These are phyloP conservation scores for Tetramorium bicarinatum DNA, from an alignment of 2,888 invertebrate species.

Conservation along the genomic window DNA sequence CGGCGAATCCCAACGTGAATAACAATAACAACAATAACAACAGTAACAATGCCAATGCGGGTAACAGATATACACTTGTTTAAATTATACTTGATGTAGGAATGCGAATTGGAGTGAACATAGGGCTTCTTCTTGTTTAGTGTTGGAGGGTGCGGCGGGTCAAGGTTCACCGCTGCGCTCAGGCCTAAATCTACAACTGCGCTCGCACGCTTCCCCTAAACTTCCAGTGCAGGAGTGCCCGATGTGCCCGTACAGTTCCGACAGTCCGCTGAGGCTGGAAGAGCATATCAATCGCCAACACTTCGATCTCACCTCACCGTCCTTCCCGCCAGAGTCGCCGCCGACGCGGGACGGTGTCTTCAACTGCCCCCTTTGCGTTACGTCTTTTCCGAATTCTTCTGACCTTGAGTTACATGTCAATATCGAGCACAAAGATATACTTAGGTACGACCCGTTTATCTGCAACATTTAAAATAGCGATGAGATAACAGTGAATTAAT, in stretches of 20 bases:
- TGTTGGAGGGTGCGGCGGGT: constrained; percentile 86
- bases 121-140: constrained; percentile 65
- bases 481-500: not conserved
- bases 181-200: constrained; percentile 84
- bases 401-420: constrained; percentile 95
- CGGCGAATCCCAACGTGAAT: constrained; percentile 76
- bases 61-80: constrained; percentile 62
- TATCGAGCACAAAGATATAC: constrained; percentile 93
- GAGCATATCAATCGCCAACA: constrained; percentile 95
- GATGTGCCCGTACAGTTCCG: constrained; percentile 92
- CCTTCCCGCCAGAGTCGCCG: constrained; percentile 86
- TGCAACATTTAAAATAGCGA: not conserved
- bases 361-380: constrained; percentile 93
- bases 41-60: constrained; percentile 83
- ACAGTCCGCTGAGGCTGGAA: constrained; percentile 91
- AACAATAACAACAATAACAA: constrained; percentile 85
- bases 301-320: constrained; percentile 93
- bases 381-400: constrained; percentile 91
- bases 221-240: constrained; percentile 89
- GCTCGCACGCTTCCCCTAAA: constrained; percentile 84
- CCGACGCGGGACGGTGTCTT: constrained; percentile 86
- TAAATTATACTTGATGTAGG: not conserved
- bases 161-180: constrained; percentile 92
- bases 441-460: constrained; percentile 88
- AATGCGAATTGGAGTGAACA: not conserved